Evolutionary conservation across 2,888 invertebrate genomes (phyloP), one percentile per base, ranked within the genome.

Genomic region (Petrolisthes manimaculis): DNA sequence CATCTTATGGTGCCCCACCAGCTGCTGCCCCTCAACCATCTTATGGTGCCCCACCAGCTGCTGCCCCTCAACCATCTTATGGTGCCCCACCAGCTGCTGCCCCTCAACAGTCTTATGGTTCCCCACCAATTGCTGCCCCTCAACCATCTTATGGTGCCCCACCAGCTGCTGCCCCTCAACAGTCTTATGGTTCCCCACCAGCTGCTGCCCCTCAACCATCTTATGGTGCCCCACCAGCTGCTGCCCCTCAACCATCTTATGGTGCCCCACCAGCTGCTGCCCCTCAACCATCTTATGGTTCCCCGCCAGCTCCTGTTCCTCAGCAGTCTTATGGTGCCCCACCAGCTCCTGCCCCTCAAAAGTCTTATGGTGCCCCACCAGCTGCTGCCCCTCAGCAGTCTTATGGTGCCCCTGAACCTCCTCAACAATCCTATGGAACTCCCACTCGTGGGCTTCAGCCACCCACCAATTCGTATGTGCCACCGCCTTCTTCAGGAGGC

Each of bases 401-500:
- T 37, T 86, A 81, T 54, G 75, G 78, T 6, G 74, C 75, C 12
- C 81, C 86, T 51, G 79, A 82, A 18, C 74, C 61, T 5, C 75
- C 86, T 37, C 86, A 86, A 51, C 71, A 86, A 24, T 74, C 74
- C 37, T 81, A 81, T 56, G 75, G 81, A 14, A 56, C 86, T 5
- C 74, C 86, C n/a, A 37, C 37, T 37, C 37, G 37, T 2, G 37
- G 37, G 37, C 37, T 37, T 37, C 55, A 80, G n/a, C 80, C 75
- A 18, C 81, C 81, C 24, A 81, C 81, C 21, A 74, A 86, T 24
- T 71, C 81, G 9, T 86, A 86, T 37, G 67, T 61, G 61, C 18
- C 74, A 3, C 81, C 86, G 37, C 37, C 37, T 37, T n/a, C n/a
- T n/a, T 37, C 37, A 37, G 2, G 37, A 1, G 37, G n/a, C n/a